These are phyloP conservation scores for Threskiornis aethiopicus DNA, from an alignment of 2,797 vertebrate species.

Conservation along the genomic window DNA sequence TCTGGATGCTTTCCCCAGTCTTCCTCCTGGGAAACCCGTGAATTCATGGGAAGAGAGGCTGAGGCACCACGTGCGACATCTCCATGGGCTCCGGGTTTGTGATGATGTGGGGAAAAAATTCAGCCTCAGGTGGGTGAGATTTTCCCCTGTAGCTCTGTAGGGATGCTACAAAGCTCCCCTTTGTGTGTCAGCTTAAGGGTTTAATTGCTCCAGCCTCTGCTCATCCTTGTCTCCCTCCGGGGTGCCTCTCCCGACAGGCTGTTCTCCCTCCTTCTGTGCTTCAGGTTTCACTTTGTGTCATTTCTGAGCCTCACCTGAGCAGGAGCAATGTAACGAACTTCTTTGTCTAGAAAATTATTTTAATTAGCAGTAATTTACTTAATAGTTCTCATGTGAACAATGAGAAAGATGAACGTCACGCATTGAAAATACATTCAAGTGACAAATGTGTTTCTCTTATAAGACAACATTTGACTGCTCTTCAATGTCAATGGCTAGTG, in stretches of 20 bases:
- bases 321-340: neutral
- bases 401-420: neutral
- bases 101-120: rapidly evolving
- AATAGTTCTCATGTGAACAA: neutral
- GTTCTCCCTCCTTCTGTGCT: neutral
- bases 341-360: slow-evolving; percentile 10
- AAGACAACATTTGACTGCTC: neutral
- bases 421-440: neutral
- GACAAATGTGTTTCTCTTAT: neutral
- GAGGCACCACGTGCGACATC: neutral
- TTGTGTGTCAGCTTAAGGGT: neutral
- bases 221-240: neutral
- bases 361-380: slow-evolving; percentile 11
- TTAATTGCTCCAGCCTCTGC: neutral
- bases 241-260: neutral
- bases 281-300: neutral
- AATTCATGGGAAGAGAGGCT: neutral
- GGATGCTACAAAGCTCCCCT: neutral
- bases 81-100: neutral
- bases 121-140: neutral
- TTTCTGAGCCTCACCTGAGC: neutral
- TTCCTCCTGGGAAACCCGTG: neutral
- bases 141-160: neutral
- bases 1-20: neutral
- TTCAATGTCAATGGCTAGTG: neutral